Base-by-base conservation (phyloP, 2,113 vertebrate species). In the Meles meles region DNA sequence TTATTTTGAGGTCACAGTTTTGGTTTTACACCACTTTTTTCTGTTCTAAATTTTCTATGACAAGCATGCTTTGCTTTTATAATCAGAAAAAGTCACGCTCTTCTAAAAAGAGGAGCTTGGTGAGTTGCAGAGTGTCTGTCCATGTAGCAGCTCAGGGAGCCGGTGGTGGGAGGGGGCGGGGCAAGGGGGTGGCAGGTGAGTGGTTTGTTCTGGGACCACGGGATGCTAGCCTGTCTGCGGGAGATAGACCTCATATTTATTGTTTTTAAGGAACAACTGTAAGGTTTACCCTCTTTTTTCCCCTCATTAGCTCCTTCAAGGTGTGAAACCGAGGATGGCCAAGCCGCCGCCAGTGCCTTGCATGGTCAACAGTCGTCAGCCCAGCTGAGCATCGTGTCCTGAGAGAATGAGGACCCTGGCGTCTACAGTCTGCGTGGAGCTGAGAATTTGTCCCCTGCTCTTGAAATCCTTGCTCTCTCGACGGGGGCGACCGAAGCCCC, bases 271-370 rank as follows among this genome's bases (percentile, higher is more conserved):
- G 21, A 31, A 69, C 23, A 29, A 11, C 69, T 82, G 71, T 61
- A 81, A 67, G 0, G 11, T 39, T 92, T 57, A 27, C 23, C 71
- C n/a, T 34, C 20, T 37, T 31, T 34, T 49, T 27, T 27, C 29
- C 39, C 27, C 52, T 71, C 37, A 7, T 71, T 90, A 74, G 31
- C 90, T 44, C 4, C n/a, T 1, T 0, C 1, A 97, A 99, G 99
- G 99, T 98, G 99, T 99, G 99, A 99, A 99, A 98, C 98, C 99
- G 90, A 98, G 99, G 49, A 99, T 99, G 99, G 0, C 99, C 99
- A 39, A 99, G 99, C 98, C 99, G 99, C 96, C 99, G 99, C 57
- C 99, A 99, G 98, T 99, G 99, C 95, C 98, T 99, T 49, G 99
- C 99, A 93, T 99, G 99, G 55, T 99, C 99, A 34, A 99, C 99